Evolutionary conservation across 2,888 invertebrate genomes (phyloP), one percentile per base, ranked within the genome.

Genomic region (Polymixis flavicincta): DNA sequence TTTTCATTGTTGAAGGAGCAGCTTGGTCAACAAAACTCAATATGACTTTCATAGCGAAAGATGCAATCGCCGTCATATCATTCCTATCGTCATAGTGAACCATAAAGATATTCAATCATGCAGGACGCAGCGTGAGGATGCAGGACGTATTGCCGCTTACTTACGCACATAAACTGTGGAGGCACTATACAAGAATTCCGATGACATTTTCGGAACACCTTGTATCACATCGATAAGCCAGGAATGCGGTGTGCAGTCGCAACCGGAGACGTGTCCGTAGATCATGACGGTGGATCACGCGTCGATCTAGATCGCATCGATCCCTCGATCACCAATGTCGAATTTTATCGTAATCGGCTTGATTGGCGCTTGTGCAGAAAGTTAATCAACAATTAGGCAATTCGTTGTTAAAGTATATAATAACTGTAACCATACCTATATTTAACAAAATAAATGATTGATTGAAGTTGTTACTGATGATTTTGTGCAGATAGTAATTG

Each of bases 251-350:
- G 79, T 77, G 80, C 86, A 78, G 73, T 19, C 78, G 77, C 85
- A 80, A 73, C 61, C 60, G 71, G 45, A 73, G 74, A 83, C 83
- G 88, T 89, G 88, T 48, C 72, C 57, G 54, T 74, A n/a, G 71
- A 82, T 85, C 89, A 89, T 90, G 89, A 89, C 67, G 28, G 65
- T 37, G 55, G 80, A 84, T 89, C 88, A 89, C 89, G 83, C 74
- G 78, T 80, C 84, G 75, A 82, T 84, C 87, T 69, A 81, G 80
- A 81, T 82, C 73, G 73, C 61, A 77, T 76, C 67, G 74, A 76
- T 78, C 71, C 37, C 78, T 81, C 68, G 73, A 76, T 82, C 76
- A 68, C 76, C 85, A 89, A 86, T 85, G 84, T 72, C 83, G 74
- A 87, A 85, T 78, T 76, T 72, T 80, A 80, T 73, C 72, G 70